These are phyloP conservation scores for Drosophila tani DNA, from an alignment of 1,140 invertebrate genomes.

Conservation along the genomic window DNA sequence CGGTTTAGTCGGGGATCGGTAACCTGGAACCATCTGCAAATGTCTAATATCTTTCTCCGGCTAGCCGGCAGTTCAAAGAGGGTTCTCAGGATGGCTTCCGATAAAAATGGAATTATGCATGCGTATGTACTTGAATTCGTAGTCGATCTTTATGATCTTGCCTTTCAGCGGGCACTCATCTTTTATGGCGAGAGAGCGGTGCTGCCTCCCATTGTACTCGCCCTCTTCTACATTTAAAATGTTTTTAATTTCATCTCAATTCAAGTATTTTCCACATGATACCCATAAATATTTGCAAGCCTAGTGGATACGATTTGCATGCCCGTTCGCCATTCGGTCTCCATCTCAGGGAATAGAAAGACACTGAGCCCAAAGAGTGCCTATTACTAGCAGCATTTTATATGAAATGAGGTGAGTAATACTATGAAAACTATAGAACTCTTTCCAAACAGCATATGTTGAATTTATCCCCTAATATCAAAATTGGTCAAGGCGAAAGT, in stretches of 20 bases:
- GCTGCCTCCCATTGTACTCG: constrained; percentile 40
- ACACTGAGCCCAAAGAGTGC: constrained; percentile 20
- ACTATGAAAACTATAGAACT: background rate
- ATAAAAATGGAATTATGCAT: constrained; percentile 33
- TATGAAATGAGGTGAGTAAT: background rate
- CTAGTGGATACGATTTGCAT: constrained; percentile 42
- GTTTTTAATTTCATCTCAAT: constrained; percentile 42
- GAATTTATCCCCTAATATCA: background rate
- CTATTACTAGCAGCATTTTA: background rate
- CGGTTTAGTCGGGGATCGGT: constrained; percentile 1
- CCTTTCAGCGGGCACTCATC: constrained; percentile 66
- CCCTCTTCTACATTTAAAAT: constrained; percentile 21
- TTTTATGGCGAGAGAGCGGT: constrained; percentile 48
- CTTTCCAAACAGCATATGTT: background rate
- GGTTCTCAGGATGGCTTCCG: constrained; percentile 5
- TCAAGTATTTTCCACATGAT: constrained; percentile 46
- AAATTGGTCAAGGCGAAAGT: constrained; percentile 18
- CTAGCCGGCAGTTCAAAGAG: constrained; percentile 56
- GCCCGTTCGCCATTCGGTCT: constrained; percentile 15
- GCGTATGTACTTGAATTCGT: constrained; percentile 39
- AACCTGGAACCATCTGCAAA: constrained; percentile 16
- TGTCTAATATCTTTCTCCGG: constrained; percentile 50
- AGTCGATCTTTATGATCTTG: constrained; percentile 64
- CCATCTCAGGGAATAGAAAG: constrained; percentile 16
- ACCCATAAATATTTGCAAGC: constrained; percentile 54